These are phyloP conservation scores for Drosophila antonietae DNA, from an alignment of 2,888 invertebrate genomes.

Conservation along the genomic window DNA sequence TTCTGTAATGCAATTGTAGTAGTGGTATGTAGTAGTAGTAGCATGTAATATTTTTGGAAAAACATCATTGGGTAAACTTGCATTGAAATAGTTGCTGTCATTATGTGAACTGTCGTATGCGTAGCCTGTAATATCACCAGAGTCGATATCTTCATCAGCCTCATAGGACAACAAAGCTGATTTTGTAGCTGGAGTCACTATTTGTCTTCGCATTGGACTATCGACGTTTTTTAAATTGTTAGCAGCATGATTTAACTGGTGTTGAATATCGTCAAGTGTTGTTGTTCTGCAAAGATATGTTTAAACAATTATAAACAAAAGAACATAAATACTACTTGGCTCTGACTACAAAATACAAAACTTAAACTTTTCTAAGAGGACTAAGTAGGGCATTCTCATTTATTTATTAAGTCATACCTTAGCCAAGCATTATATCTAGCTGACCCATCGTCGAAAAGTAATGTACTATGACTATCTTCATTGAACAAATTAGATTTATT, in stretches of 20 bases:
- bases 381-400: too few relatives aligned
- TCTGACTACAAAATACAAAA: neutral
- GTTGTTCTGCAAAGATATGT: constrained; percentile 87
- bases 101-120: constrained; percentile 46
- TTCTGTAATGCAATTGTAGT: too few relatives aligned
- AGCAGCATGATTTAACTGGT: constrained; percentile 85
- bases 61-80: constrained; percentile 3
- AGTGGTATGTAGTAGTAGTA: too few relatives aligned
- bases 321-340: neutral
- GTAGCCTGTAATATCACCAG: constrained; percentile 87
- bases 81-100: constrained; percentile 19
- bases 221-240: neutral
- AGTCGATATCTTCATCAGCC: constrained; percentile 86
- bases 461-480: constrained; percentile 2
- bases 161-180: neutral
- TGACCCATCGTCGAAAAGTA: constrained; percentile 46
- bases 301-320: neutral
- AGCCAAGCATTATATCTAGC: constrained; percentile 29
- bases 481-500: constrained; percentile 13
- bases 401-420: constrained; percentile 15
- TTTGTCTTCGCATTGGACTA: constrained; percentile 16
- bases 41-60: neutral
- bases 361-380: neutral
- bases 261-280: constrained; percentile 89
- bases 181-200: neutral